These are phyloP conservation scores for Sardinella longiceps DNA, from an alignment of 2,797 vertebrate genomes.

Conservation along the genomic window DNA sequence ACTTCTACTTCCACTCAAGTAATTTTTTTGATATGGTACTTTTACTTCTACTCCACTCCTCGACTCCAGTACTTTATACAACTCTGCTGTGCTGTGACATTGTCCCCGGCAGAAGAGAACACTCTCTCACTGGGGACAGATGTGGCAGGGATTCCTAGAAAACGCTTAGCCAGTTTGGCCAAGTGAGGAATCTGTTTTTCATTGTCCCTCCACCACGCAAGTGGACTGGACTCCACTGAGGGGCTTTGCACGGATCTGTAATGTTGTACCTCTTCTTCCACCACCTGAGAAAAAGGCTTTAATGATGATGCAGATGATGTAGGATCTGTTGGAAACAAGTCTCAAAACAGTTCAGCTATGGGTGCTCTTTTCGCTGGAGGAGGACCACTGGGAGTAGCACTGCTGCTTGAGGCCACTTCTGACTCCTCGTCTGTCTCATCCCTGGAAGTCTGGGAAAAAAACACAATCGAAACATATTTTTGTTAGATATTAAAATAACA, in stretches of 20 bases:
- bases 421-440: conserved; percentile 18
- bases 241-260: conserved; percentile 25
- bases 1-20: too few relatives aligned
- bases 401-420: conserved; percentile 17
- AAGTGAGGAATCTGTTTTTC: conserved; percentile 26
- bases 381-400: conserved; percentile 9
- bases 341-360: conserved; percentile 28
- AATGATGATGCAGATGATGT: conserved; percentile 16
- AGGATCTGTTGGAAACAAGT: conserved; percentile 7
- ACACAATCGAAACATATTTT: too few relatives aligned
- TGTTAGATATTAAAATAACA: too few relatives aligned
- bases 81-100: conserved; percentile 31
- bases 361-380: conserved; percentile 24
- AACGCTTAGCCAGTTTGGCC: conserved; percentile 29
- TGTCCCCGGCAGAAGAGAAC: conserved; percentile 8
- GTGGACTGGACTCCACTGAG: conserved; percentile 26
- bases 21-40: too few relatives aligned
- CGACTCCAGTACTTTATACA: too few relatives aligned
- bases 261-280: not conserved
- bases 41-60: too few relatives aligned
- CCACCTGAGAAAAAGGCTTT: conserved; percentile 36
- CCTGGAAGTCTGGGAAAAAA: not conserved
- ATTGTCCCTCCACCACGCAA: conserved; percentile 33
- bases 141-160: conserved; percentile 34
- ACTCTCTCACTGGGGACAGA: conserved; percentile 27